Evolutionary conservation across 1,140 invertebrate species (phyloP).

Genomic region (Drosophila prosaltans): DNA sequence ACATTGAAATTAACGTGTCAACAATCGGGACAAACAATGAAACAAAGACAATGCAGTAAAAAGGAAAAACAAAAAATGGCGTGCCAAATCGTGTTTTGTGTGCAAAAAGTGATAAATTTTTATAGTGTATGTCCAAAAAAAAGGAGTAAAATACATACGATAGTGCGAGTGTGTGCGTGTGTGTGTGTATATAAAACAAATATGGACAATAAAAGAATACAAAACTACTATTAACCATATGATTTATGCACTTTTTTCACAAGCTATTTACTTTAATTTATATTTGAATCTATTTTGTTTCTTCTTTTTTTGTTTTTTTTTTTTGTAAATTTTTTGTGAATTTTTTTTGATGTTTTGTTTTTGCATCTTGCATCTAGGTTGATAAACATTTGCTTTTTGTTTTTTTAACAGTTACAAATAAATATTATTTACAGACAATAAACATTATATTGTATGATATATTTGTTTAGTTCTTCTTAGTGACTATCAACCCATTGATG

Average conservation of each 20-base stretch:
- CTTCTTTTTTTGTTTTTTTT: conserved; percentile 21
- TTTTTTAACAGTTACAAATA: conserved; percentile 23
- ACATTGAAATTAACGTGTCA: conserved; percentile 68
- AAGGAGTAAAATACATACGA: conserved; percentile 48
- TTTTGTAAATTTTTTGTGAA: conserved; percentile 22
- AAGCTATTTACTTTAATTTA: conserved; percentile 73
- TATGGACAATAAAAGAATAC: conserved; percentile 21
- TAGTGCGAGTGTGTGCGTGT: conserved; percentile 44
- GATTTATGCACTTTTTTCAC: conserved; percentile 63
- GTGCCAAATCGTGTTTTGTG: conserved; percentile 27
- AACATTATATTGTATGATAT: conserved; percentile 23
- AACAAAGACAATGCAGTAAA: conserved; percentile 25
- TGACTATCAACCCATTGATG: background rate
- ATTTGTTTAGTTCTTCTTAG: conserved; percentile 6
- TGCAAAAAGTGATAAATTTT: conserved; percentile 56
- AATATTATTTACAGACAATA: conserved; percentile 9
- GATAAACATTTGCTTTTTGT: conserved; percentile 4
- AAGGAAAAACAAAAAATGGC: conserved; percentile 29
- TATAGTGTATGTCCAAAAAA: conserved; percentile 36
- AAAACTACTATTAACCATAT: conserved; percentile 62
- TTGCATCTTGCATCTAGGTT: conserved; percentile 33
- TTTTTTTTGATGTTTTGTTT: conserved; percentile 30
- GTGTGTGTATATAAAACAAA: conserved; percentile 40
- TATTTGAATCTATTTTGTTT: conserved; percentile 28
- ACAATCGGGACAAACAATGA: conserved; percentile 33